Conservation (phyloP, 2,888 invertebrate genomes). For the Cryptocephalus primarius region DNA sequence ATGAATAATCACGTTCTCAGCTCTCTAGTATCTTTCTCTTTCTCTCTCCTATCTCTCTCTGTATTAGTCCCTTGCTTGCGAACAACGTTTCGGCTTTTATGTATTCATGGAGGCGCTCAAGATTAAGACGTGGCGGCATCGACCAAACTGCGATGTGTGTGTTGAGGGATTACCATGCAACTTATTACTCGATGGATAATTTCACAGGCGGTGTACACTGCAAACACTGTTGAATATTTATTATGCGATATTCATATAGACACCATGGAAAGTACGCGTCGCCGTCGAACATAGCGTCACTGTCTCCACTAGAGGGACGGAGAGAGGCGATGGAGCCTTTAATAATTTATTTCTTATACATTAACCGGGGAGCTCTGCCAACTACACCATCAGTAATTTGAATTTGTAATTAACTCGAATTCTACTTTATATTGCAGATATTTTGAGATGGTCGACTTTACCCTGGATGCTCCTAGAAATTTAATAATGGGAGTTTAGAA, state of each 20-base stretch:
- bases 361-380: too few species aligned
- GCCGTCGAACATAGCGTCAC: too few species aligned
- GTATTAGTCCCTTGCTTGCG: conserved; percentile 16
- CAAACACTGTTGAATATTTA: conserved; percentile 31
- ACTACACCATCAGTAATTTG: too few species aligned
- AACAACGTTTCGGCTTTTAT: conserved; percentile 27
- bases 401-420: too few species aligned
- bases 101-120: conserved; percentile 34
- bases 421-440: too few species aligned
- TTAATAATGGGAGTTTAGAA: too few species aligned
- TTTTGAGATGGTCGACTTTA: too few species aligned
- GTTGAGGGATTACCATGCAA: conserved; percentile 24
- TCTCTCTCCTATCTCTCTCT: conserved; percentile 6
- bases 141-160: conserved; percentile 31
- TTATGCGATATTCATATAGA: conserved; percentile 17
- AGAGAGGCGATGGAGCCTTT: too few species aligned
- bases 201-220: conserved; percentile 25
- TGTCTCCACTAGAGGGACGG: too few species aligned
- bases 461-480: too few species aligned
- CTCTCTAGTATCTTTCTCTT: too few species aligned
- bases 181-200: conserved; percentile 28
- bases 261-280: conserved; percentile 4
- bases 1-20: background rate
- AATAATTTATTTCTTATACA: too few species aligned
- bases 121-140: conserved; percentile 32